Base-by-base conservation (phyloP, 2,797 vertebrate species). In the Pempheris klunzingeri region DNA sequence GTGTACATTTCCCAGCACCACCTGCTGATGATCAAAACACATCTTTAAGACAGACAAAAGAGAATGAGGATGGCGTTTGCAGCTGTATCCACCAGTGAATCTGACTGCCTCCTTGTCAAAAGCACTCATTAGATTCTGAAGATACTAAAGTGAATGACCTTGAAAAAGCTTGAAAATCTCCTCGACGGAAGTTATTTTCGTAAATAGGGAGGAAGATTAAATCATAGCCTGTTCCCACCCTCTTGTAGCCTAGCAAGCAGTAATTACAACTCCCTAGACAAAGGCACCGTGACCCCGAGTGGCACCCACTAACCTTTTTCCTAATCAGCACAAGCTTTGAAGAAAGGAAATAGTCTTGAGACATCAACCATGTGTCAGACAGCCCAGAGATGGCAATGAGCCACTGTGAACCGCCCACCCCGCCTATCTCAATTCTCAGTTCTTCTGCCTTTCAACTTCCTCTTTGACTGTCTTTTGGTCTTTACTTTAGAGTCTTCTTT, bases 201-300 rank as follows among this genome's bases (percentile, higher is more conserved):
- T 84, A 85, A 92, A 88, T 78, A 87, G 80, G 73, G 68, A 58
- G 46, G 74, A 68, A 84, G 88, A 87, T 93, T 92, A 85, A 92
- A 89, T 82, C 82, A 59, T 52, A 77, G 63, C 81, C 84, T 68
- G 50, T 90, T 88, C 83, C 83, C 89, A 86, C 90, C 87, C 81
- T 88, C 74, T 86, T 71, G 61, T 77, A 78, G 58, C 81, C 67
- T 50, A 74, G 61, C 36, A 71, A 75, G 82, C 78, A 85, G 87
- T 91, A 93, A 94, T 92, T 93, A 94, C 88, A 87, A 81, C 76
- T 86, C 75, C 66, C 79, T 24, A 75, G 87, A 92, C 89, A 92
- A 91, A 90, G 90, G 70, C 87, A 79, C 73, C 49, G 8, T 87
- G 90, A 92, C 91, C 90, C 83, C 49, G 62, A 85, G 76, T 82